Evolutionary conservation across 2,113 vertebrate species (phyloP), one percentile per base, ranked within the genome.

Genomic region (Stegostoma tigrinum): DNA sequence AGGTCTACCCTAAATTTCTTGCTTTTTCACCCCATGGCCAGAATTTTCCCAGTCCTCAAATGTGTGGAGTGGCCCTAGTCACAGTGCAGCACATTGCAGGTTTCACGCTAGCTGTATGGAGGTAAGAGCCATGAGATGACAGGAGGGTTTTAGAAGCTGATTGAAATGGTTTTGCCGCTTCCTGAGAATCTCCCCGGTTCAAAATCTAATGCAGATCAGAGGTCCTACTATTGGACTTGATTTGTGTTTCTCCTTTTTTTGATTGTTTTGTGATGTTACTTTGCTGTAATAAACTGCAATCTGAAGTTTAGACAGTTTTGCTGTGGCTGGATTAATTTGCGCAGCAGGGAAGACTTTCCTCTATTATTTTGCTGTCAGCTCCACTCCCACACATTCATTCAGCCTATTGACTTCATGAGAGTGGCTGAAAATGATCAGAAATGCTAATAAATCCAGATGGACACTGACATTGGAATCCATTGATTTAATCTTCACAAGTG

Each of bases 401-500:
- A 96, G 97, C 97, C 96, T 96, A 48, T 95, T 96, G 93, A 96
- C 96, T 61, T 94, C 34, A 95, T 6, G 17, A 19, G 34, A 52
- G n/a, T 45, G 27, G 23, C 45, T 48, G 45, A 48, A 89, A 55
- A 89, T 89, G 0, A 52, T 52, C 61, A 55, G 87, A 90, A n/a
- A 64, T 10, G 45, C n/a, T 70, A 14, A 98, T 97, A 90, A 98
- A 99, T 27, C 99, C 99, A 0, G 96, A 97, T 0, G 95, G 97
- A 96, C 99, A 99, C 7, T 96, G 96, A 52, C 99, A 99, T 0
- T 96, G 96, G 97, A 98, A 99, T 48, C 98, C 96, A 67, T 98
- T 97, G 96, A 98, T 96, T 95, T 97, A 96, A 96, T 99, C 99
- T 96, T 97, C 83, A 86, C 99, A 99, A 96, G 86, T 96, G 61